These are phyloP conservation scores for Podilymbus podiceps DNA, from an alignment of 2,113 vertebrate genomes.

Conservation along the genomic window DNA sequence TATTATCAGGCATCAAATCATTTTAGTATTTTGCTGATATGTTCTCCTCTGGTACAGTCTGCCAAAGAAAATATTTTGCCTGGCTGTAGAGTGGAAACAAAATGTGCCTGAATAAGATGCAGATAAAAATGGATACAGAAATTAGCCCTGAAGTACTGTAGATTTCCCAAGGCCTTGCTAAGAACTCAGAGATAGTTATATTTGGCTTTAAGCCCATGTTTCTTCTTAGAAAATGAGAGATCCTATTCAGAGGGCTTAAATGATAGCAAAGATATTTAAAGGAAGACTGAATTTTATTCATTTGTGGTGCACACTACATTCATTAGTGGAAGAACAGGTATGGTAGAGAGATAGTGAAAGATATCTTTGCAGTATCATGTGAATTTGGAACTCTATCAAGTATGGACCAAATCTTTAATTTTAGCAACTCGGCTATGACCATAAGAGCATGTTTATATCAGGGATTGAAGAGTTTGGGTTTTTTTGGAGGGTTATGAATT, in stretches of 20 bases:
- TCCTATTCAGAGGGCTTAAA: neutral
- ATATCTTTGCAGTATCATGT: neutral
- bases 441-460: neutral
- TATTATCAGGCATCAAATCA: slow-evolving; percentile 23
- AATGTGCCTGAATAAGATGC: neutral
- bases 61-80: slow-evolving; percentile 4
- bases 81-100: neutral
- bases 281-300: neutral
- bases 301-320: neutral
- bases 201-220: neutral
- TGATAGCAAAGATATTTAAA: neutral
- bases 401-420: neutral
- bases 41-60: neutral
- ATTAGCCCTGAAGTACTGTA: neutral
- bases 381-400: neutral
- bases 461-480: neutral
- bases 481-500: neutral
- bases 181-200: neutral
- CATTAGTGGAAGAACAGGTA: neutral
- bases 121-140: slow-evolving; percentile 36
- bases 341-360: neutral
- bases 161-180: slow-evolving; percentile 4
- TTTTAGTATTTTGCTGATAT: neutral
- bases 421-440: neutral
- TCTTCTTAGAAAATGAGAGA: neutral